phyloP scores from a whole-genome alignment of 2,888 invertebrate species.

The Seladonia tumulorum region DNA sequence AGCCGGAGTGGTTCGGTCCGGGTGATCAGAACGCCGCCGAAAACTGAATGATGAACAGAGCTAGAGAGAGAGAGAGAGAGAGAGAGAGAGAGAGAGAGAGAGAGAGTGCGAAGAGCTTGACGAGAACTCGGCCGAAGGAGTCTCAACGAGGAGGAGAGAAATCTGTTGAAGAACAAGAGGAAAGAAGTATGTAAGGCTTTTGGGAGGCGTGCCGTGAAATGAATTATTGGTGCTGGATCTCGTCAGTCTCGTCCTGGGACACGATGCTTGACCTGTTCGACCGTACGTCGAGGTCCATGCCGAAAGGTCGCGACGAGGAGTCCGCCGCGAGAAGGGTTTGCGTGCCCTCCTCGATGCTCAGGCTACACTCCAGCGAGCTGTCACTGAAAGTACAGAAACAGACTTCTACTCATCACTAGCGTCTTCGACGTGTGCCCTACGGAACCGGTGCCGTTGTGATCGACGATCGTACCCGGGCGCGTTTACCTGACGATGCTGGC shows the following conservation, averaged over 20 bases:
- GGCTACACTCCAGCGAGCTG: conserved; percentile 87
- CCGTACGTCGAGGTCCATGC: conserved; percentile 87
- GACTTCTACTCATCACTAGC: conserved; percentile 82
- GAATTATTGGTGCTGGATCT: conserved; percentile 70
- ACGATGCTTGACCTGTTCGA: conserved; percentile 87
- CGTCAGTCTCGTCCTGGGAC: conserved; percentile 85
- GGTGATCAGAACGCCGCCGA: background rate
- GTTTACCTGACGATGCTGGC: conserved; percentile 83
- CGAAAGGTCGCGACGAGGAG: conserved; percentile 86
- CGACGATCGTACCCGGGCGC: conserved; percentile 74
- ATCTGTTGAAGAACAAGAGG: background rate
- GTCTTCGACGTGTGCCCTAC: conserved; percentile 68
- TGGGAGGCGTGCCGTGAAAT: conserved; percentile 38
- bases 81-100: background rate
- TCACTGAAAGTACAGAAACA: conserved; percentile 84
- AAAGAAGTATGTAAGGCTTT: conserved; percentile 42
- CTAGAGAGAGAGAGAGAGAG: background rate
- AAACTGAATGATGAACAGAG: background rate
- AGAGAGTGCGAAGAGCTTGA: background rate
- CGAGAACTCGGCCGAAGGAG: conserved; percentile 30
- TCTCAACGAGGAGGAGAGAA: conserved; percentile 16
- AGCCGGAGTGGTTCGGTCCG: background rate
- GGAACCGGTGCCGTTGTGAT: conserved; percentile 32
- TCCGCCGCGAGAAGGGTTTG: conserved; percentile 79
- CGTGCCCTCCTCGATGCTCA: conserved; percentile 82